Base-by-base conservation (phyloP, 2,888 invertebrate genomes). In the Atrina japonica region DNA sequence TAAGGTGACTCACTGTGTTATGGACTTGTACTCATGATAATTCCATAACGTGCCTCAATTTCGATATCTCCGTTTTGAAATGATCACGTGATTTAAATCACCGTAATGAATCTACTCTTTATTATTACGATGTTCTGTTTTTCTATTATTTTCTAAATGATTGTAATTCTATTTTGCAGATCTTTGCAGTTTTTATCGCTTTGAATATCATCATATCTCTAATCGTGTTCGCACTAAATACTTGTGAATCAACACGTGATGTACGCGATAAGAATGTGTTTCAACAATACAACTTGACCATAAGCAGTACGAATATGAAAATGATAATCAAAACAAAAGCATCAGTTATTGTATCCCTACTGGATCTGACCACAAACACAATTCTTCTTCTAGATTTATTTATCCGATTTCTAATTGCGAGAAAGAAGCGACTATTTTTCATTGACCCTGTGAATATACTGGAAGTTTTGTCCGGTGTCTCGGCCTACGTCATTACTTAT, bases 371-470 rank as follows among this genome's bases (percentile, higher is more conserved):
- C 16, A 40, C 40, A 7, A 56, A 56, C 14, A 21, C n/a, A 3
- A 40, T 56, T n/a, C 56, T 56, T 1, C 5, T 40, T 5, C 9
- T 56, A 14, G 56, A 56, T 40, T 16, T 56, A 7, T 56, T 56
- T 9, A n/a, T 56, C 9, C 40, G 56, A 30, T 56, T 56, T 21
- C 6, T 41, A 1, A 56, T 56, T 18, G 16, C 56, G 7, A 18
- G 40, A 14, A 14, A 9, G 14, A 56, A 56, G 35, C 23, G 23
- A n/a, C 14, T 16, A 21, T 56, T 56, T 21, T 35, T 56, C 6
- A 16, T 41, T 6, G 21, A 35, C 21, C n/a, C 9, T 2, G 14
- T 5, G 6, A 56, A 56, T 11, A 7, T 56, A 3, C 11, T 56
- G 23, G 56, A 56, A 21, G 7, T 56, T 6, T 3, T 56, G 18